Conservation (phyloP, 92 coral and sea anemone genomes). For the Anthopleura xanthogrammica region DNA sequence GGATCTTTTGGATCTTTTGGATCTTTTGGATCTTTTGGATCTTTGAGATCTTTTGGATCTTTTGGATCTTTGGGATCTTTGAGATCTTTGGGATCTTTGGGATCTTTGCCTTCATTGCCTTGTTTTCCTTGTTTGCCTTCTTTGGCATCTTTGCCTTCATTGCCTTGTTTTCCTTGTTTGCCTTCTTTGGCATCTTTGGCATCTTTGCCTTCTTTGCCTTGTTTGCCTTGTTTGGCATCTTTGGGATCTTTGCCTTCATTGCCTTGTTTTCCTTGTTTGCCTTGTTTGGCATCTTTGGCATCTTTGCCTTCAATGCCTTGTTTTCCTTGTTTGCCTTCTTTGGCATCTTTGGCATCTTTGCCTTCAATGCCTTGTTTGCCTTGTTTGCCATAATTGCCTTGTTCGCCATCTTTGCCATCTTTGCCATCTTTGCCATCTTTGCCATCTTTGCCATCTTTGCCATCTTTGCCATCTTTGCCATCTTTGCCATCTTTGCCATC, state of each 20-base stretch:
- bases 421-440: too few relatives aligned
- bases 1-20: background rate
- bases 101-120: background rate
- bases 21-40: too few relatives aligned
- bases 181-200: background rate
- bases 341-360: background rate
- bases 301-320: background rate
- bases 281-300: background rate
- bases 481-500: too few relatives aligned
- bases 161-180: background rate
- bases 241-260: background rate
- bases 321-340: background rate
- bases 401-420: too few relatives aligned
- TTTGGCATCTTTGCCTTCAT: background rate
- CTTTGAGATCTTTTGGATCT: background rate
- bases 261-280: background rate
- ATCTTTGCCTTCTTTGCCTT: background rate
- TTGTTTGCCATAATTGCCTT: background rate
- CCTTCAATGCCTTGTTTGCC: background rate
- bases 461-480: too few relatives aligned
- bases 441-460: too few relatives aligned
- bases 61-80: background rate
- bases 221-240: background rate
- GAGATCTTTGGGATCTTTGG: background rate
- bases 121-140: background rate